Evolutionary conservation across 2,888 invertebrate species (phyloP).

Genomic region (Caenorhabditis afra): DNA sequence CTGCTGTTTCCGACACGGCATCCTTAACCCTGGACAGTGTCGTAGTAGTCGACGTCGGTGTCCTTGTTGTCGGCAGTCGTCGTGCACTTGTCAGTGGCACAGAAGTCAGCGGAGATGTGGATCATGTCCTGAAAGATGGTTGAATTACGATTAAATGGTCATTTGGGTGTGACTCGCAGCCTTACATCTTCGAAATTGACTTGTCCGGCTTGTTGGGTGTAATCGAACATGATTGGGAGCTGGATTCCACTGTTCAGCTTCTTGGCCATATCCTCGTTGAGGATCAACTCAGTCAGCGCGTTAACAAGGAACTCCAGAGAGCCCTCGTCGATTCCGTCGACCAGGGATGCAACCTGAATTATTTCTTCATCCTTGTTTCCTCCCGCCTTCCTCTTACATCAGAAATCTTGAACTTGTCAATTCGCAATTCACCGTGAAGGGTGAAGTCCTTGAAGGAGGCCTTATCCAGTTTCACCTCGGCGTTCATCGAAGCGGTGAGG

Average conservation of each 20-base stretch:
- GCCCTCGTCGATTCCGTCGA: constrained; percentile 79
- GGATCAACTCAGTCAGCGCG: constrained; percentile 78
- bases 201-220: constrained; percentile 74
- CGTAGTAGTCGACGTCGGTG: constrained; percentile 77
- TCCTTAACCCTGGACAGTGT: constrained; percentile 70
- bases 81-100: constrained; percentile 77
- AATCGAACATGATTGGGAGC: constrained; percentile 79
- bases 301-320: constrained; percentile 79
- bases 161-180: constrained; percentile 20
- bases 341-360: constrained; percentile 70
- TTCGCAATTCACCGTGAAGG: constrained; percentile 73
- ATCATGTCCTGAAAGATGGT: constrained; percentile 55
- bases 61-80: constrained; percentile 72
- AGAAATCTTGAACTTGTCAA: constrained; percentile 79
- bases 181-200: constrained; percentile 77
- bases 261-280: constrained; percentile 79
- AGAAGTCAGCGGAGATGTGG: constrained; percentile 77
- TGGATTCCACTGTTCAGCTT: constrained; percentile 78
- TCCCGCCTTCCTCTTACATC: constrained; percentile 74
- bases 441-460: constrained; percentile 77
- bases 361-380: background rate
- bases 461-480: constrained; percentile 76
- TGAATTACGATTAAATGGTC: background rate
- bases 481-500: constrained; percentile 78
- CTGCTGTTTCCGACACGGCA: background rate